These are phyloP conservation scores for Mellilla xanthometata DNA, from an alignment of 2,888 invertebrate genomes.

Conservation along the genomic window DNA sequence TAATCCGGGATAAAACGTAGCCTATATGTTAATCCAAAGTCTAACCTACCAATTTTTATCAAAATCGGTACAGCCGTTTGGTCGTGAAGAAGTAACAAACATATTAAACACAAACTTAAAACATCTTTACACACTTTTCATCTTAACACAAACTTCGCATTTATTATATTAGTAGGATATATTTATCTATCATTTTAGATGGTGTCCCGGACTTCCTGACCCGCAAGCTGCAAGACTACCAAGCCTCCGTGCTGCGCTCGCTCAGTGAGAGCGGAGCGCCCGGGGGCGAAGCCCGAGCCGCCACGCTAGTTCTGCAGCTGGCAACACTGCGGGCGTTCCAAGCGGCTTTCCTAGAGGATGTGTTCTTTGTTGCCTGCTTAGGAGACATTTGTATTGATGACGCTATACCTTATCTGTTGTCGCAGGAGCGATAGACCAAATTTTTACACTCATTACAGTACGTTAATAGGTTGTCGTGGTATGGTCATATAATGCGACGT, in stretches of 20 bases:
- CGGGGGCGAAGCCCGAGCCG: constrained; percentile 71
- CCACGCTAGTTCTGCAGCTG: constrained; percentile 86
- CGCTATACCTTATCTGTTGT: constrained; percentile 96
- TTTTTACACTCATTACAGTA: no score
- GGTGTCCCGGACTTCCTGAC: constrained; percentile 72
- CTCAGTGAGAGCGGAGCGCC: constrained; percentile 50
- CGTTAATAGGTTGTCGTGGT: no score
- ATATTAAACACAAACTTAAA: no score
- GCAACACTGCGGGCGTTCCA: constrained; percentile 88
- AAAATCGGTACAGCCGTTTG: no score
- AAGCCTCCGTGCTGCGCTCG: constrained; percentile 74
- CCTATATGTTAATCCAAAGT: no score
- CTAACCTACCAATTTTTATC: no score
- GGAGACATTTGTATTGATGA: constrained; percentile 97
- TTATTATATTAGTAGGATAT: no score
- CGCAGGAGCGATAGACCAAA: constrained; percentile 24
- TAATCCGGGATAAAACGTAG: no score
- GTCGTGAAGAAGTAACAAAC: no score
- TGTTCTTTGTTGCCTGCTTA: constrained; percentile 95
- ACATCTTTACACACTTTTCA: no score
- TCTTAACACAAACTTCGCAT: no score
- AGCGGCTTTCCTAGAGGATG: constrained; percentile 91
- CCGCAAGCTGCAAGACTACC: constrained; percentile 76
- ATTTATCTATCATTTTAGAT: constrained; percentile 45
- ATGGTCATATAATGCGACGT: no score